A percentile compares a stretch with the other conserved stretches of the same genome.
These are phyloP conservation scores for Amblyjoppa fuscipennis DNA, from an alignment of 2,888 invertebrate genomes.

Conservation along the genomic window DNA sequence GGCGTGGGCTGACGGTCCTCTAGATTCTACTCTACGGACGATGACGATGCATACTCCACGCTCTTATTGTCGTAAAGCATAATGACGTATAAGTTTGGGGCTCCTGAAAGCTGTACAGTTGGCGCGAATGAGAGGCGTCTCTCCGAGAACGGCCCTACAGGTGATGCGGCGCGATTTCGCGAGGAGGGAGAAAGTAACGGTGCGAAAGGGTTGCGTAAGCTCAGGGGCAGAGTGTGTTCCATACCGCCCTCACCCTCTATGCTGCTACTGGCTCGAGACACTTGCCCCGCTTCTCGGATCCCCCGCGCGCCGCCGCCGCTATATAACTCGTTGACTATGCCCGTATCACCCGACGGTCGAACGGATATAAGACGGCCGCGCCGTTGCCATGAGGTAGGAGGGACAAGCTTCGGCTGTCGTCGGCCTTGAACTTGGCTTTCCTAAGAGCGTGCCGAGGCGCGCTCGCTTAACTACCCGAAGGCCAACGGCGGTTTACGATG, in stretches of 20 bases:
- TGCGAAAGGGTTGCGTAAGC: slow-evolving; percentile 66
- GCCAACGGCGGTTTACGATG: slow-evolving; percentile 65
- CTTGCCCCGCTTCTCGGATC: too few relatives aligned
- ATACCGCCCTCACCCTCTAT: neutral
- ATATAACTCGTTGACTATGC: slow-evolving; percentile 4
- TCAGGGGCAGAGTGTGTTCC: slow-evolving; percentile 21
- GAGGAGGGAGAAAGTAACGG: slow-evolving; percentile 65
- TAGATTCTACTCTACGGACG: neutral
- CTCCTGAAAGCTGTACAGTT: neutral
- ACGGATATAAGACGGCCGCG: slow-evolving; percentile 9
- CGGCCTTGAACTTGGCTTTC: slow-evolving; percentile 84
- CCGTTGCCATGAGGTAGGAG: slow-evolving; percentile 45
- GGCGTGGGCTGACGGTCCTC: neutral
- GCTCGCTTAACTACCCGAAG: slow-evolving; percentile 67
- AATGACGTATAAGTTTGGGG: neutral
- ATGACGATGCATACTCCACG: neutral
- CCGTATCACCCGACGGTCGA: slow-evolving; percentile 9
- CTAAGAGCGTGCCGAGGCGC: slow-evolving; percentile 70
- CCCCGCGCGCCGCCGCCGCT: neutral
- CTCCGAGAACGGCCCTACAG: slow-evolving; percentile 7
- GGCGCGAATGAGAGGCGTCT: neutral
- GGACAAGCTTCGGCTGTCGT: slow-evolving; percentile 71
- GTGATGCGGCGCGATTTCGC: slow-evolving; percentile 24
- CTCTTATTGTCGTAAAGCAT: slow-evolving; percentile 3
- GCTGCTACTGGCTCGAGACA: neutral